Base-by-base conservation (phyloP, 92 coral and sea anemone species). In the Ricordea florida region DNA sequence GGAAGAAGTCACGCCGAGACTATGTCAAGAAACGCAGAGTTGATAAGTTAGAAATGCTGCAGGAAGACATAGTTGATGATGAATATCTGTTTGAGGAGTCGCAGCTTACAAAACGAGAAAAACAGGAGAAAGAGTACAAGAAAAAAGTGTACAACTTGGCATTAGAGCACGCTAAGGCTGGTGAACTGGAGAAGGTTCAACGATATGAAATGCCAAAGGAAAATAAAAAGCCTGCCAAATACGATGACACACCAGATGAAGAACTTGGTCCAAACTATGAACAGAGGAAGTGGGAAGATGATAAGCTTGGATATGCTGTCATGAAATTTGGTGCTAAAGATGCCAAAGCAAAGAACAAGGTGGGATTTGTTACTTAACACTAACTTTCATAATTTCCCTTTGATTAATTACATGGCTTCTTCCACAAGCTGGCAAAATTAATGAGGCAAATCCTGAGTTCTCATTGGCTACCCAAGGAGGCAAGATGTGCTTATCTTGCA, bases 221-320 rank as follows among this genome's bases (percentile, higher is more conserved):
- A 34, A 83, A 88, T 45, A 76, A 90, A 9, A 76, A 89, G 49
- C 99, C 99, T 0, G 93, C 99, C 37, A 91, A 96, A 60, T 96
- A 96, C 76, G 99, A 96, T 68, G 96, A 96, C 31, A 60, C 77
- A n/a, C 81, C 82, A 17, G 86, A 79, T 10, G 99, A 96, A 11
- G 99, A 96, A 46, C 75, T 89, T 9, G 99, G 99, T 13, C 97
- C 99, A 10, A 92, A 92, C 38, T 89, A 92, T 72, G 99, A 96
- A 66, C 99, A 96, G 89, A 96, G 92, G 43, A 93, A 89, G 56
- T 96, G 99, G 99, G 99, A 96, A 57, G 99, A 96, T 3, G 97
- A 96, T 34, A 96, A 96, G 47, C 87, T 96, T 58, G 97, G 91
- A 0, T 87, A 96, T 76, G 99, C 99, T 29, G 90, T 85, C 76